Base-by-base conservation (phyloP, 2,113 vertebrate genomes). In the Malurus alboscapulatus region DNA sequence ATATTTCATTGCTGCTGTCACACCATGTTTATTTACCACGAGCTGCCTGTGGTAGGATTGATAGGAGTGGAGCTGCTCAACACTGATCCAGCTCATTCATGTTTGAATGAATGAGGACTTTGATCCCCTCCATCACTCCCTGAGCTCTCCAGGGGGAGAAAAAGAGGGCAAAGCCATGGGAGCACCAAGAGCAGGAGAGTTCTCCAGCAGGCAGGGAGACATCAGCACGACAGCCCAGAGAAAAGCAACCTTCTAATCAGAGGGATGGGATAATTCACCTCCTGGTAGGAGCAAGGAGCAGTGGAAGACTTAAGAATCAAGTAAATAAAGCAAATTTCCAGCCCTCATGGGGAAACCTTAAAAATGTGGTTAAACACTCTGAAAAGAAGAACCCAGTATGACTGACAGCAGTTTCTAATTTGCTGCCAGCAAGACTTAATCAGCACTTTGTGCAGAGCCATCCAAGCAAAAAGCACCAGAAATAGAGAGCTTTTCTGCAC, bases 401-500 rank as follows among this genome's bases (percentile, higher is more conserved):
- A 88, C 91, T 58, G 54, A 76, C 82, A 94, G 63, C 29, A 55
- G 82, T n/a, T 95, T 61, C 73, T 84, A 94, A 86, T 74, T 69
- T 85, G 78, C 77, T 91, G 82, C 89, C 87, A 94, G 90, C 48
- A 59, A 83, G 73, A 88, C 57, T 95, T 91, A 91, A 88, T 85
- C 89, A 88, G 87, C 75, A 90, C 55, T 78, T 94, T 78, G 30
- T 72, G 38, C 79, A 94, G 84, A 89, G 82, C 78, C 85, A 88
- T 88, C 80, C 91, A 93, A 88, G 76, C 90, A 83, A 66, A 84
- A 90, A 55, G 55, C 75, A 90, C 79, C 44, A 91, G 77, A 89
- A 95, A 67, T 17, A 95, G 84, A 85, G 78, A 65, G 55, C 83
- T 86, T 91, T 92, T 80, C 94, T 94, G 59, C 94, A 88, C 72